phyloP scores from a whole-genome alignment of 1,140 invertebrate genomes.

The Venustaconcha ellipsiformis region DNA sequence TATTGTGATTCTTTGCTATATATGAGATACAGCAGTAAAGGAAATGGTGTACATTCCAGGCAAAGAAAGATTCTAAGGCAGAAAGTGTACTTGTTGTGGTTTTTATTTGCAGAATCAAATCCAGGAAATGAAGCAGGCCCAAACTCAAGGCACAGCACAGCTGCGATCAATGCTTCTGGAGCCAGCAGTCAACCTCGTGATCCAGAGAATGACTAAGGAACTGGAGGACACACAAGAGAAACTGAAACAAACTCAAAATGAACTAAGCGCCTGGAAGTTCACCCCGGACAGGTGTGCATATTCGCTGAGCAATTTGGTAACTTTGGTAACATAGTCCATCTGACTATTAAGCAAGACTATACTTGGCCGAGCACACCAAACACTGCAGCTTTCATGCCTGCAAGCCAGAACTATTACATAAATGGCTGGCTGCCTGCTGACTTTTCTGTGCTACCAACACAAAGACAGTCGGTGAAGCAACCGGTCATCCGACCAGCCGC shows the following conservation, averaged over 20 bases:
- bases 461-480: no score
- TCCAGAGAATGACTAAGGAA: constrained; percentile 92
- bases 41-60: no score
- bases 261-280: constrained; percentile 98
- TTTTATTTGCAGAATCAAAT: constrained; percentile 83
- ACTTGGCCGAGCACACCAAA: no score
- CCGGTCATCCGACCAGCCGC: no score
- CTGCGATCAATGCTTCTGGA: constrained; percentile 88
- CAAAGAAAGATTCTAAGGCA: no score
- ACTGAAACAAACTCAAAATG: constrained; percentile 97
- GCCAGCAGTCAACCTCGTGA: constrained; percentile 94
- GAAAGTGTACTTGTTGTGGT: background rate
- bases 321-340: constrained; percentile 37
- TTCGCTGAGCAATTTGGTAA: constrained; percentile 33
- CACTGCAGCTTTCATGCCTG: no score
- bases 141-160: constrained; percentile 82
- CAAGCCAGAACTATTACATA: no score
- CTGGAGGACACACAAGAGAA: constrained; percentile 88
- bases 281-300: constrained; percentile 89
- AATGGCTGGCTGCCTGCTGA: no score
- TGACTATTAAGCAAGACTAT: no score
- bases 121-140: constrained; percentile 78
- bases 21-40: no score
- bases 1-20: no score
- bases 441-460: no score